Evolutionary conservation across 2,888 invertebrate species (phyloP).

Genomic region (Lasioglossum malachurum): DNA sequence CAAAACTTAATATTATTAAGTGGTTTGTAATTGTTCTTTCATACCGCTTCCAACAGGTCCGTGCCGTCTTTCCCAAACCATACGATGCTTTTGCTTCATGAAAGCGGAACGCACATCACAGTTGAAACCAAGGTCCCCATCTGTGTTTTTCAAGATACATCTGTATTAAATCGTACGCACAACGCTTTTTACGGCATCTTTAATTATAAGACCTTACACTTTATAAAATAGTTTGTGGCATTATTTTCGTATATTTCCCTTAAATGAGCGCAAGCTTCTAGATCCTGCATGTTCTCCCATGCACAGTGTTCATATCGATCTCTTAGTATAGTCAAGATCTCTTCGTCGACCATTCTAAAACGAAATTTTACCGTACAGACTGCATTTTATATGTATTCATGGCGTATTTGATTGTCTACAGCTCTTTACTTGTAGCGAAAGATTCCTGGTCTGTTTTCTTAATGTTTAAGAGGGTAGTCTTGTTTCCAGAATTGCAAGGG

Average conservation of each 20-base stretch:
- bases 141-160: constrained; percentile 84
- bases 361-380: not conserved
- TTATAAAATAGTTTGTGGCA: constrained; percentile 95
- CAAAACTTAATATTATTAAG: constrained; percentile 32
- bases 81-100: constrained; percentile 99
- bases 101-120: constrained; percentile 91
- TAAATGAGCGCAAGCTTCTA: constrained; percentile 89
- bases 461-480: not conserved
- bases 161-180: not conserved
- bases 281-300: constrained; percentile 90
- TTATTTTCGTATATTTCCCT: constrained; percentile 91
- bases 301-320: constrained; percentile 94
- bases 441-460: not conserved
- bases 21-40: constrained; percentile 78
- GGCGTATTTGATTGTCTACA: not conserved
- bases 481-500: too few species aligned
- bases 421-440: not conserved
- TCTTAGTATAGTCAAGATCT: constrained; percentile 93
- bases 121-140: constrained; percentile 96
- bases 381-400: not conserved
- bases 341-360: constrained; percentile 92
- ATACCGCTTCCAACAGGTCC: constrained; percentile 91
- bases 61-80: constrained; percentile 98
- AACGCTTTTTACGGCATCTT: not conserved
- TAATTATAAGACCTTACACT: constrained; percentile 90